phyloP scores from a whole-genome alignment of 2,113 vertebrate genomes.

The Perognathus longimembris region DNA sequence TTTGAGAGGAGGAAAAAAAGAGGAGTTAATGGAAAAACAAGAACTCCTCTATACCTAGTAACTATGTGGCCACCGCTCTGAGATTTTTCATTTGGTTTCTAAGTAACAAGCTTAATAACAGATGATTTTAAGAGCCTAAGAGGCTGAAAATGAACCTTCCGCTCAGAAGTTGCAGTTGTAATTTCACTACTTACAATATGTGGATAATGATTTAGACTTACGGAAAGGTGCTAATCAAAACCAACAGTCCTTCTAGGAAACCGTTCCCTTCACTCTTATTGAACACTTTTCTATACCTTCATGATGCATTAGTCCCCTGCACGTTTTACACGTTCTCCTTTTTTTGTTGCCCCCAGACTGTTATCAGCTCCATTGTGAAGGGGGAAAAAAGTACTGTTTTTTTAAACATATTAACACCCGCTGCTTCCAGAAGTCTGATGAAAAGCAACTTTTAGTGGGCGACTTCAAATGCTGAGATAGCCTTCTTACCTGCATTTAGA shows the following conservation, averaged over 20 bases:
- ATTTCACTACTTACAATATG: slow-evolving; percentile 74
- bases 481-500: background rate
- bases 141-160: slow-evolving; percentile 56
- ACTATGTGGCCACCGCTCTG: background rate
- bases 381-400: slow-evolving; percentile 28
- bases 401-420: background rate
- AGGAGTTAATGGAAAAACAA: slow-evolving; percentile 77
- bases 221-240: slow-evolving; percentile 73
- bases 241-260: slow-evolving; percentile 12
- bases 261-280: background rate
- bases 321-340: background rate
- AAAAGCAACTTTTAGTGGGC: slow-evolving; percentile 19
- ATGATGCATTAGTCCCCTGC: background rate
- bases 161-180: slow-evolving; percentile 66
- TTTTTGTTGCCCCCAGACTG: background rate
- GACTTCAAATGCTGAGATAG: background rate
- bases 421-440: slow-evolving; percentile 32
- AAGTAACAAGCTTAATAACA: slow-evolving; percentile 12
- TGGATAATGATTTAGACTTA: slow-evolving; percentile 66
- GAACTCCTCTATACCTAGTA: slow-evolving; percentile 60
- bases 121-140: slow-evolving; percentile 58
- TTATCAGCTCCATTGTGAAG: slow-evolving; percentile 34
- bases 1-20: slow-evolving; percentile 58
- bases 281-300: background rate
- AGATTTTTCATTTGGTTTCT: background rate